A percentile compares a stretch with the other conserved stretches of the same genome.
These are phyloP conservation scores for Liparis tanakae DNA, from an alignment of 2,797 vertebrate genomes.

Conservation along the genomic window DNA sequence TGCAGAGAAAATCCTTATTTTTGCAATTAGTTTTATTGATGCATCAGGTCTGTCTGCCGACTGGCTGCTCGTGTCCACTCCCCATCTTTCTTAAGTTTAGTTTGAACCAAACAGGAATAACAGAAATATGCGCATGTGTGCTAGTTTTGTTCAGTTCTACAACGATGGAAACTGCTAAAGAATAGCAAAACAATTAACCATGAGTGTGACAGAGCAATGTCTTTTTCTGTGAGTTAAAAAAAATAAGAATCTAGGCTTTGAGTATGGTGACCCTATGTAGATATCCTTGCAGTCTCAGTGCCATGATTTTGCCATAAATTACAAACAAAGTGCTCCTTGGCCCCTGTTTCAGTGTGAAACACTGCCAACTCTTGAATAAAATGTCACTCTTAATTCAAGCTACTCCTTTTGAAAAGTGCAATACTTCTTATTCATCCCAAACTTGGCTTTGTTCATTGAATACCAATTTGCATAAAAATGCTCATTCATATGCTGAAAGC, in stretches of 20 bases:
- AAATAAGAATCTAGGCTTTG: constrained; percentile 20
- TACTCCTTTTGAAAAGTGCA: constrained; percentile 16
- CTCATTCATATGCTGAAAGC: constrained; percentile 12
- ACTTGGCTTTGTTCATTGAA: not conserved
- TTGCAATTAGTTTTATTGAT: constrained; percentile 66
- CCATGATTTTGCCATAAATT: constrained; percentile 25
- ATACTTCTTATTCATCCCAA: constrained; percentile 11
- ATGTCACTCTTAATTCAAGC: constrained; percentile 15
- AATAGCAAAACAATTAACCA: constrained; percentile 7
- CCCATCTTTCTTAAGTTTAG: constrained; percentile 30
- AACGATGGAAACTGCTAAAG: not conserved
- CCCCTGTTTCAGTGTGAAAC: not conserved
- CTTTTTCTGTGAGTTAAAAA: constrained; percentile 23
- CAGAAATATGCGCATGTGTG: not conserved
- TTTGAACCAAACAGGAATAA: constrained; percentile 29
- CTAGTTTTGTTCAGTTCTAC: not conserved
- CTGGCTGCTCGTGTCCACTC: constrained; percentile 32
- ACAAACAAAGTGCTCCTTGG: constrained; percentile 6
- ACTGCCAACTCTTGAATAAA: constrained; percentile 12
- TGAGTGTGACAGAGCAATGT: not conserved
- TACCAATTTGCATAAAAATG: not conserved
- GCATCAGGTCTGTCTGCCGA: constrained; percentile 39
- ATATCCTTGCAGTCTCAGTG: constrained; percentile 7
- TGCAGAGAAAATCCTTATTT: constrained; percentile 55
- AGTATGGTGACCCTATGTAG: constrained; percentile 22